Conservation (phyloP, 2,113 vertebrate genomes). For the Chionomys nivalis region DNA sequence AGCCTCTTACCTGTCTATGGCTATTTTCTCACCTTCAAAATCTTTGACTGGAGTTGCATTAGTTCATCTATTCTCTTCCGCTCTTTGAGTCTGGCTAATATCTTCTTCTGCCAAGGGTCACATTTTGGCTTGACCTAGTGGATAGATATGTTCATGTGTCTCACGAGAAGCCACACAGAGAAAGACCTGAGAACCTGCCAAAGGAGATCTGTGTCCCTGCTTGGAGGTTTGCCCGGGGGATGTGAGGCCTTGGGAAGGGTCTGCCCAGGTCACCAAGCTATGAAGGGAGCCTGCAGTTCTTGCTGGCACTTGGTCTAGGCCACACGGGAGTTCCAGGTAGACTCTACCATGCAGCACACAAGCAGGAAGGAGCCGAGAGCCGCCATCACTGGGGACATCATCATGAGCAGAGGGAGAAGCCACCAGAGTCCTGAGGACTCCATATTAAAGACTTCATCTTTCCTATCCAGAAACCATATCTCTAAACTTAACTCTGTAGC, state of each 20-base stretch:
- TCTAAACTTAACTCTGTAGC: neutral
- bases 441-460: neutral
- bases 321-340: neutral
- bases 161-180: constrained; percentile 23
- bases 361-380: neutral
- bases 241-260: neutral
- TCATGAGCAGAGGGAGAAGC: neutral
- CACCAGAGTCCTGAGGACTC: neutral
- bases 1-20: constrained; percentile 13
- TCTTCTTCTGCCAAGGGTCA: constrained; percentile 89
- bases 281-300: neutral
- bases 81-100: constrained; percentile 86
- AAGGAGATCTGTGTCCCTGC: neutral
- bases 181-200: constrained; percentile 2
- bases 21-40: constrained; percentile 84
- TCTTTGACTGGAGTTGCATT: constrained; percentile 83
- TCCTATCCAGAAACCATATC: neutral
- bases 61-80: constrained; percentile 82
- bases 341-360: fast-evolving
- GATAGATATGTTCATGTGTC: constrained; percentile 27
- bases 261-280: neutral
- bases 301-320: neutral
- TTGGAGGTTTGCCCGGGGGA: neutral
- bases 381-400: neutral
- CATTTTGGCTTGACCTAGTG: constrained; percentile 85